Conservation (phyloP, 2,888 invertebrate species). For the Mesorhabditis sp. region DNA sequence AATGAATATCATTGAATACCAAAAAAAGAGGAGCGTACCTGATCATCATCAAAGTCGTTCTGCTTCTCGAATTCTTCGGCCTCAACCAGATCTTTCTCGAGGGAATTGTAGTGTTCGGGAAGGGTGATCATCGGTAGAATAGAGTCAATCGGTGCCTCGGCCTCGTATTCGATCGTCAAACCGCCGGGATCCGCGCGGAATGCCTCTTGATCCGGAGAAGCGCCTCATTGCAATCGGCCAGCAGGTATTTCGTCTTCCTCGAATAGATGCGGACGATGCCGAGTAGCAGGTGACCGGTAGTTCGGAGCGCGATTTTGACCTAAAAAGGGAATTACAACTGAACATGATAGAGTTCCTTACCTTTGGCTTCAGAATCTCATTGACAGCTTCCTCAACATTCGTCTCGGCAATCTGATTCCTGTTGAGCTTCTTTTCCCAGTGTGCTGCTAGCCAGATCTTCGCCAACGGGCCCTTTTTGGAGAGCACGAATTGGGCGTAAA, state of each 20-base stretch:
- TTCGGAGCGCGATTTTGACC: constrained; percentile 95
- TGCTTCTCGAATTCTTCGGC: neutral
- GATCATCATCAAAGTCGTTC: neutral
- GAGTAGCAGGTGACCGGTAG: constrained; percentile 93
- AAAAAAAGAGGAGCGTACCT: neutral
- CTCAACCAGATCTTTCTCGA: constrained; percentile 1
- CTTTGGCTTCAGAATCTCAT: constrained; percentile 97
- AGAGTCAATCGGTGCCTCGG: neutral
- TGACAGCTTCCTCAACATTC: constrained; percentile 96
- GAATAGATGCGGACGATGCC: constrained; percentile 98
- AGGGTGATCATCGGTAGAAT: neutral
- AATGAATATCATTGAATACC: neutral
- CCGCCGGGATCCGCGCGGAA: neutral
- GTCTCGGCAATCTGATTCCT: constrained; percentile 84
- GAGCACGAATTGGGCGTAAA: constrained; percentile 99
- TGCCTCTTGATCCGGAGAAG: constrained; percentile 86
- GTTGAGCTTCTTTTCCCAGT: constrained; percentile 94
- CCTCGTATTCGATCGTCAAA: neutral
- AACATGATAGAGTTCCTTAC: constrained; percentile 59
- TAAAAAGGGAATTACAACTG: constrained; percentile 54
- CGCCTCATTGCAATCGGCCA: constrained; percentile 99
- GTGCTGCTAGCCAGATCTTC: constrained; percentile 98
- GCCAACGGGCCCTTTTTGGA: constrained; percentile 99
- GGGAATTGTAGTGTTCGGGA: neutral
- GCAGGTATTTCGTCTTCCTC: constrained; percentile 91